Conservation (phyloP, 2,113 vertebrate genomes). For the Chionis minor region DNA sequence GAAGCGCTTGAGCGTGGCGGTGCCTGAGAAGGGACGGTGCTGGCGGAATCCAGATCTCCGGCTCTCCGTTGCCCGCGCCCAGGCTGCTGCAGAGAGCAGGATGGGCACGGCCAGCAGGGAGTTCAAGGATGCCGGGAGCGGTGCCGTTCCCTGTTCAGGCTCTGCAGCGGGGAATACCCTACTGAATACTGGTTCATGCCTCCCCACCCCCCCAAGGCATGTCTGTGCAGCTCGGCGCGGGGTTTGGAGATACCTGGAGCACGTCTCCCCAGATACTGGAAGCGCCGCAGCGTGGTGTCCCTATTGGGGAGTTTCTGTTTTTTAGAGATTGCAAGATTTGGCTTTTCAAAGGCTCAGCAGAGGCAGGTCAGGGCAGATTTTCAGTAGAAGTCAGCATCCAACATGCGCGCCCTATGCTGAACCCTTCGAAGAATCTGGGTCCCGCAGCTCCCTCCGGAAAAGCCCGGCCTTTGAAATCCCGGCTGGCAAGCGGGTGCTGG, state of each 20-base stretch:
- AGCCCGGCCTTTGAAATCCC: neutral
- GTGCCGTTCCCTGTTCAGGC: neutral
- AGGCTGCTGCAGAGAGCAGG: neutral
- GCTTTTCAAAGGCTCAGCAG: slow-evolving; percentile 47
- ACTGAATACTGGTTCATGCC: neutral
- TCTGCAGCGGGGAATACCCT: neutral
- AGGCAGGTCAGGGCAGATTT: slow-evolving; percentile 41
- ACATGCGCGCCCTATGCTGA: neutral
- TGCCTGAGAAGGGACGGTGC: neutral
- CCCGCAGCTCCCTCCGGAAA: neutral
- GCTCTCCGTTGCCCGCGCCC: accelerated
- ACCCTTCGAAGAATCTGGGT: neutral
- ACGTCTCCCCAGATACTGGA: neutral
- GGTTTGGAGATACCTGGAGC: neutral
- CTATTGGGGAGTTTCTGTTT: slow-evolving; percentile 38
- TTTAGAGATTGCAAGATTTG: slow-evolving; percentile 9
- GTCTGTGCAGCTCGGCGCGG: neutral
- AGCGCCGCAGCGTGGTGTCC: neutral
- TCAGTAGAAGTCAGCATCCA: neutral
- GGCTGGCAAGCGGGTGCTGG: neutral
- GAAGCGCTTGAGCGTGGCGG: accelerated
- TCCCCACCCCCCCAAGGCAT: neutral
- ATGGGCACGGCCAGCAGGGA: accelerated
- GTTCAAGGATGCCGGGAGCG: neutral
- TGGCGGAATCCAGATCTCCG: accelerated